Evolutionary conservation across 2,888 invertebrate genomes (phyloP).

Genomic region (Himalopsyche japonica): DNA sequence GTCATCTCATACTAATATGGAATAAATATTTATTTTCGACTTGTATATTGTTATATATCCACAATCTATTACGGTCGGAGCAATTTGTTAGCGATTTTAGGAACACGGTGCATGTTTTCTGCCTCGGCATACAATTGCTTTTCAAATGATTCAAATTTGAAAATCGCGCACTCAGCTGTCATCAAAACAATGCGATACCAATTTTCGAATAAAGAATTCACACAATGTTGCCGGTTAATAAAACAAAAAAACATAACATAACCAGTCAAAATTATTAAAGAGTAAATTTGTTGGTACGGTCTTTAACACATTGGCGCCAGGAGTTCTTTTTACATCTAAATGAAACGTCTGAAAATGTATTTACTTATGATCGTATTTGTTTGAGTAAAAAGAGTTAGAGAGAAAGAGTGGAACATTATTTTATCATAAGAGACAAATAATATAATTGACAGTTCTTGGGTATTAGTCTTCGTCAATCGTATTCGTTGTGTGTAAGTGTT

Average conservation of each 20-base stretch:
- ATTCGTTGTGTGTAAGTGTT: no score
- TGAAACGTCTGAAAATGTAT: no score
- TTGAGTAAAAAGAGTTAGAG: no score
- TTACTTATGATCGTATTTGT: no score
- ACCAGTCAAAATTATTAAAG: not conserved
- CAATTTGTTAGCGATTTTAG: not conserved
- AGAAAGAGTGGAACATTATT: no score
- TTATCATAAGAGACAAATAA: no score
- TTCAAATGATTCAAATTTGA: constrained; percentile 5
- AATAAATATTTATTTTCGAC: no score
- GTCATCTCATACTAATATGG: no score
- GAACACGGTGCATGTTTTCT: not conserved
- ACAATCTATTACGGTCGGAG: not conserved
- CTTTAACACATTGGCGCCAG: not conserved
- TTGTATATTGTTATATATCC: not conserved
- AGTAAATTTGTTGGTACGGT: not conserved
- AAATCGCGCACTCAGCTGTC: constrained; percentile 16
- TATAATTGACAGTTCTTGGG: no score
- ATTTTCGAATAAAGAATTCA: constrained; percentile 33
- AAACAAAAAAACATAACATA: constrained; percentile 12
- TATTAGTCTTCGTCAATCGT: no score
- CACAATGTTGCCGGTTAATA: constrained; percentile 26
- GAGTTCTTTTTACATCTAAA: not conserved
- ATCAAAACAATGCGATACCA: constrained; percentile 21
- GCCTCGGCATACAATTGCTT: not conserved